Conservation (phyloP, 2,113 vertebrate genomes). For the Halcyon malimbica region DNA sequence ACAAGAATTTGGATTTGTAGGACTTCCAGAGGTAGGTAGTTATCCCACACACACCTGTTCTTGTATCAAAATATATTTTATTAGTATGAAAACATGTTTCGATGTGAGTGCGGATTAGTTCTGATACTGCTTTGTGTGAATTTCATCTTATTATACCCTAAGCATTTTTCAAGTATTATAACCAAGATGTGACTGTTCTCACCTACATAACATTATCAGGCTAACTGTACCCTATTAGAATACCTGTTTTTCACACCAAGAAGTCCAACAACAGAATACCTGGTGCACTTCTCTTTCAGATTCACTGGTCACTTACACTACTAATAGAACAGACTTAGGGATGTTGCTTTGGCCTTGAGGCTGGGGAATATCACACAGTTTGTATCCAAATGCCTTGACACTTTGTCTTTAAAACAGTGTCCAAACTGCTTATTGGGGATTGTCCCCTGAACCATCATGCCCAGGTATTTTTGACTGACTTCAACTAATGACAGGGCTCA, state of each 20-base stretch:
- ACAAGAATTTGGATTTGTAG: slow-evolving; percentile 91
- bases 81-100: not conserved
- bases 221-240: not conserved
- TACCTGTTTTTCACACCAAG: not conserved
- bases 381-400: not conserved
- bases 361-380: not conserved
- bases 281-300: not conserved
- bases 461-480: not conserved
- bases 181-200: not conserved
- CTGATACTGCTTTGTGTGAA: not conserved
- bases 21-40: slow-evolving; percentile 82
- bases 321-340: not conserved
- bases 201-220: not conserved
- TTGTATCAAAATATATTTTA: not conserved
- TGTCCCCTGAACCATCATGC: not conserved
- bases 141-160: not conserved
- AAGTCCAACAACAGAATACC: not conserved
- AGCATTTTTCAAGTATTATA: not conserved
- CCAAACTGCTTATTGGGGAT: not conserved
- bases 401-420: not conserved
- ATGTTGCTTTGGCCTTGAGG: not conserved
- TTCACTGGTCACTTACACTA: rapidly evolving
- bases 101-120: not conserved
- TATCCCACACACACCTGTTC: not conserved
- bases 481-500: no score